A percentile compares a stretch with the other conserved stretches of the same genome.
Evolutionary conservation across 2,113 vertebrate species (phyloP).

Genomic region (Psephotus haematonotus): DNA sequence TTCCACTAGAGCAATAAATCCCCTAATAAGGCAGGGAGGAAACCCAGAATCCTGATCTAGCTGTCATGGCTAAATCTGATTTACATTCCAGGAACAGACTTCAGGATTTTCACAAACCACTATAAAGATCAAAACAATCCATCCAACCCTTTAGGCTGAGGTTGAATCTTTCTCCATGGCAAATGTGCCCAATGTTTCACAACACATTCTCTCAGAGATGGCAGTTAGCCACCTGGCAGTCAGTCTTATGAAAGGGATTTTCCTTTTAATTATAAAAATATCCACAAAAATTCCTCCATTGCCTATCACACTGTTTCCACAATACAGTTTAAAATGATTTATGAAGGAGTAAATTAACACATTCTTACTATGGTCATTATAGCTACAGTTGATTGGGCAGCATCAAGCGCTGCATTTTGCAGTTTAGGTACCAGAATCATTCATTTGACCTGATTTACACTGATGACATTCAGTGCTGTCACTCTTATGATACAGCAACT

Average conservation of each 20-base stretch:
- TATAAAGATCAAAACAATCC: background rate
- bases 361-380: background rate
- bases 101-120: background rate
- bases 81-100: background rate
- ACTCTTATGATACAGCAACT: background rate
- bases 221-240: conserved; percentile 33
- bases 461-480: background rate
- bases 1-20: background rate
- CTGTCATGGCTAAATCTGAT: background rate
- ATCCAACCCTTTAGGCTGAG: background rate
- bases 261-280: conserved; percentile 41
- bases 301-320: background rate
- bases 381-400: background rate
- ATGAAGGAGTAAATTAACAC: background rate
- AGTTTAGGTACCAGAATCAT: background rate
- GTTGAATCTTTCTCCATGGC: background rate
- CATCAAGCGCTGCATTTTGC: background rate
- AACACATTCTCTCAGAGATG: background rate
- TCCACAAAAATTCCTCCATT: background rate
- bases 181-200: conserved; percentile 6
- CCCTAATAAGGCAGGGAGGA: background rate
- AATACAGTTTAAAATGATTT: background rate
- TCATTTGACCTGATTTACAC: conserved; percentile 7
- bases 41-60: background rate
- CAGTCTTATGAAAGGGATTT: conserved; percentile 9